Evolutionary conservation across 2,797 vertebrate genomes (phyloP), one percentile per base, ranked within the genome.

Genomic region (Linurgus olivaceus): DNA sequence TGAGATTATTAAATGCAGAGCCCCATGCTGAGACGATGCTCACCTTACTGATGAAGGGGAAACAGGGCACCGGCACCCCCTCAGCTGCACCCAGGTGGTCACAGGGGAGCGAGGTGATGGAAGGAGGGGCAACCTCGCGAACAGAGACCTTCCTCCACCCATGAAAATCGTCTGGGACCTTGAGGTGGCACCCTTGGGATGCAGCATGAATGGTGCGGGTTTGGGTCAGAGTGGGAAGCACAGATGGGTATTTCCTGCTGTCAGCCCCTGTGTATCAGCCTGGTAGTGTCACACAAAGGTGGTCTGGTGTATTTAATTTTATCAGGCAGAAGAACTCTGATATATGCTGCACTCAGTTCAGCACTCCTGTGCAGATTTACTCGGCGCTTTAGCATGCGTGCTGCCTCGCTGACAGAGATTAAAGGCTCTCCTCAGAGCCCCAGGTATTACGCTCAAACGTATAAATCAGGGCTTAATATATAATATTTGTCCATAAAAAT

Each of bases 1-100:
- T 88, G 95, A 97, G 95, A 97, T 98, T 95, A 97, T 96, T 97
- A 96, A 97, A 98, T 89, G 88, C 90, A 94, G 92, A 96, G 84
- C 88, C 77, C 83, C 93, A 26, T 42, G 93, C 95, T 70, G 96
- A 97, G 92, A 89, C 10, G 77, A 93, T 63, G 86, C 74, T 94
- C 93, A 65, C 81, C 71, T 88, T 86, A 74, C 92, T 81, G 94
- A 90, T 16, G 48, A 84, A 91, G 37, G 82, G 84, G 52, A 92
- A 87, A 61, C 1, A 17, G 70, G 59, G 86, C 7, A 11, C 26
- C 0, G 6, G 16, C 33, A 31, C 4, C 29, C 17, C 20, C 54
- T 6, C 1, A 1, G 40, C n/a, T 45, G 83, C 59, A 61, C 17
- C 31, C 72, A 18, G 31, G 55, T 2, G 0, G 35, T 18, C 73